Percentiles rank a stretch among this genome's conserved stretches.
phyloP scores from a whole-genome alignment of 2,888 invertebrate genomes.

The Agriopis leucophaearia region DNA sequence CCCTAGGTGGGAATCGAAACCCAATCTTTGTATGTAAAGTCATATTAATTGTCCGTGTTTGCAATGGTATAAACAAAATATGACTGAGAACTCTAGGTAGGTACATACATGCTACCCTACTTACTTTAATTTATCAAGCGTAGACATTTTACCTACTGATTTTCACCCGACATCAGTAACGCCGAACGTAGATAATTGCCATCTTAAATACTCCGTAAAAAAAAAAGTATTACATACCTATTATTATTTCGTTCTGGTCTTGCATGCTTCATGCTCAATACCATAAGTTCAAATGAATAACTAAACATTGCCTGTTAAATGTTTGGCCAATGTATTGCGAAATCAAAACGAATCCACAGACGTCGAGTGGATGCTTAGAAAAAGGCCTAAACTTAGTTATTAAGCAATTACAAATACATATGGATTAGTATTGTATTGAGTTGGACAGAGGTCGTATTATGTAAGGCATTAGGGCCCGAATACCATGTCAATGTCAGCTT shows the following conservation, averaged over 20 bases:
- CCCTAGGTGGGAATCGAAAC: no score
- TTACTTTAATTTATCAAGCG: no score
- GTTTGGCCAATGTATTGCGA: slow-evolving; percentile 14
- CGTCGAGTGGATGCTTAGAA: background rate
- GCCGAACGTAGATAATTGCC: no score
- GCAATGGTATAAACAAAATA: no score
- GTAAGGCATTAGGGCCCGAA: slow-evolving; percentile 30
- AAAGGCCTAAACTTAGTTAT: slow-evolving; percentile 4
- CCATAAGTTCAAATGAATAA: background rate
- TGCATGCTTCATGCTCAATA: background rate
- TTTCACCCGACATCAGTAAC: background rate
- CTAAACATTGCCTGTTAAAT: background rate
- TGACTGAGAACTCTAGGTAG: no score
- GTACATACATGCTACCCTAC: no score
- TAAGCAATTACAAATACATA: slow-evolving; percentile 23
- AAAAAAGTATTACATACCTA: no score
- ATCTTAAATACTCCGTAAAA: no score
- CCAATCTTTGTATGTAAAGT: no score
- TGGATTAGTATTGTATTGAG: slow-evolving; percentile 25
- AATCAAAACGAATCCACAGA: slow-evolving; percentile 9
- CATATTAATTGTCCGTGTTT: no score
- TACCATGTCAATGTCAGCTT: slow-evolving; percentile 37
- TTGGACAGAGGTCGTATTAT: slow-evolving; percentile 25
- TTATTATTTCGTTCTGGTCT: background rate
- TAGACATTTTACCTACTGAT: background rate